Conservation (phyloP, 2,888 invertebrate genomes). For the Clivina fossor region DNA sequence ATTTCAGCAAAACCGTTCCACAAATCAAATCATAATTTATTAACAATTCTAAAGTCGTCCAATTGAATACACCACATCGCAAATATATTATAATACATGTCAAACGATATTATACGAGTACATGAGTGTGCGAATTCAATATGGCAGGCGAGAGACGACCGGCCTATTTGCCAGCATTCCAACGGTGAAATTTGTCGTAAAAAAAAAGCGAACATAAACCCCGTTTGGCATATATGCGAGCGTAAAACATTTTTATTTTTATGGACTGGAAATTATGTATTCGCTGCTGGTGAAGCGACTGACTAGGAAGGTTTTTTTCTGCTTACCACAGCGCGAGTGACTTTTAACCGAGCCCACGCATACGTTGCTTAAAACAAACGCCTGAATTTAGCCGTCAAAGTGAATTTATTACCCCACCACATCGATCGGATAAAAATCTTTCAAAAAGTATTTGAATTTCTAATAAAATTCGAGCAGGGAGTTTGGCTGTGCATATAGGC, state of each 20-base stretch:
- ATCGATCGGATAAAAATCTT: constrained; percentile 23
- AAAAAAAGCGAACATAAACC: constrained; percentile 24
- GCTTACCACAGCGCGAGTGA: constrained; percentile 19
- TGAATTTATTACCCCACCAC: constrained; percentile 28
- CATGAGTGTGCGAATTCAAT: constrained; percentile 16
- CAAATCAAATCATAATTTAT: no score
- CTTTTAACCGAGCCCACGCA: no score
- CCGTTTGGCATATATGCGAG: no score
- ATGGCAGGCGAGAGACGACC: no score
- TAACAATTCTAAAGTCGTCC: no score
- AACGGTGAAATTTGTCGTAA: constrained; percentile 21
- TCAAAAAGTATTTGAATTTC: constrained; percentile 27
- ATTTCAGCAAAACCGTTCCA: no score
- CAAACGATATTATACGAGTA: no score
- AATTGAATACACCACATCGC: no score
- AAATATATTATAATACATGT: no score
- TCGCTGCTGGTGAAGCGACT: constrained; percentile 21
- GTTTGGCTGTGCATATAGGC: no score
- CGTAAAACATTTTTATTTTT: constrained; percentile 28
- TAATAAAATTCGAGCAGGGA: no score
- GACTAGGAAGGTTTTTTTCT: constrained; percentile 20
- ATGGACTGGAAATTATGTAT: constrained; percentile 28
- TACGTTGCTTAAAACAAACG: constrained; percentile 25
- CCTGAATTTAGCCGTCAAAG: constrained; percentile 14
- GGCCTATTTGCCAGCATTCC: no score